Evolutionary conservation across 2,797 vertebrate species (phyloP).

Genomic region (Catostomus latipinnis): DNA sequence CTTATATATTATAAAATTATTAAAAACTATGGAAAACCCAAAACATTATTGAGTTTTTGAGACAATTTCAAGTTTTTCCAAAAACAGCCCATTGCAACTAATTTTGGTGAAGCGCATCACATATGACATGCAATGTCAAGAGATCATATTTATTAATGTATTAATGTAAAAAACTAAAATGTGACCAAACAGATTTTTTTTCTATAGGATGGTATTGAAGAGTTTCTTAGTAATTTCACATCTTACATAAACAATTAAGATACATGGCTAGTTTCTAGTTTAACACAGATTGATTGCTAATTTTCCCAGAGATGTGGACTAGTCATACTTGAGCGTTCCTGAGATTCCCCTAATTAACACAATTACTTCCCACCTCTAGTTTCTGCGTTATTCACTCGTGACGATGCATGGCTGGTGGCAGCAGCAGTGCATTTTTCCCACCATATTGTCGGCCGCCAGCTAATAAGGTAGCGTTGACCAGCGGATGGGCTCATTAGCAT

Average conservation of each 20-base stretch:
- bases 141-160: no score
- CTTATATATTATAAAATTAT: no score
- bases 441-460: constrained; percentile 77
- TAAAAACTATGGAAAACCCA: no score
- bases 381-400: constrained; percentile 75
- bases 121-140: no score
- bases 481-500: constrained; percentile 81
- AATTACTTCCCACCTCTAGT: constrained; percentile 74
- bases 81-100: no score
- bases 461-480: constrained; percentile 80
- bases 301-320: constrained; percentile 41
- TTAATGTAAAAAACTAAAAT: no score
- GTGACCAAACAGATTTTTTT: neutral
- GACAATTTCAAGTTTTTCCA: no score
- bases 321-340: constrained; percentile 21
- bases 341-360: constrained; percentile 77
- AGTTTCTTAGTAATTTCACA: neutral
- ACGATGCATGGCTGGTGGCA: constrained; percentile 64
- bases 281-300: neutral
- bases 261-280: neutral
- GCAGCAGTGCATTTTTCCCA: constrained; percentile 65
- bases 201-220: neutral
- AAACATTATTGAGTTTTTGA: no score
- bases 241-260: neutral
- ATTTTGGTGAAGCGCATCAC: no score